A percentile compares a stretch with the other conserved stretches of the same genome.
Conservation (phyloP, 2,797 vertebrate species). For the Hapalemur alaotrensis region DNA sequence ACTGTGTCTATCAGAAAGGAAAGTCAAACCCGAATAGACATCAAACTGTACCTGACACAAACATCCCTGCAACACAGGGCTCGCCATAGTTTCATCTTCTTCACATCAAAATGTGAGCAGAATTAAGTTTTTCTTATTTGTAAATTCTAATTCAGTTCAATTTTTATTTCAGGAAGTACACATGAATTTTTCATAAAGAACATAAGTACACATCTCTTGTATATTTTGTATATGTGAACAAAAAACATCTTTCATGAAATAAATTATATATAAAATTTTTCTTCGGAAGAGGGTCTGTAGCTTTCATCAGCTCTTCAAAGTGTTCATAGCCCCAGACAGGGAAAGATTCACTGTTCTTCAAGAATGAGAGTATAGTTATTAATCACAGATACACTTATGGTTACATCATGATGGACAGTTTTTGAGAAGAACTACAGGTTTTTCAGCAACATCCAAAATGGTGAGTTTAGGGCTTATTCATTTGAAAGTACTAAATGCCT, state of each 20-base stretch:
- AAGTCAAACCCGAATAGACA: not conserved
- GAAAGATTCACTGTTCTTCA: not conserved
- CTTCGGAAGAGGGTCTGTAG: not conserved
- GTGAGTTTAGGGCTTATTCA: not conserved
- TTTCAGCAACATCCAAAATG: not conserved
- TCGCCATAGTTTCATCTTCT: not conserved
- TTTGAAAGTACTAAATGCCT: not conserved
- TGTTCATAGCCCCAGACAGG: not conserved
- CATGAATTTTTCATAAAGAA: not conserved
- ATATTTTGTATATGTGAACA: not conserved
- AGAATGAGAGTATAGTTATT: not conserved
- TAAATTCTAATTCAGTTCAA: not conserved
- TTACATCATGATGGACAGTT: not conserved
- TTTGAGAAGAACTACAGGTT: not conserved
- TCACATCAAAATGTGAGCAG: not conserved
- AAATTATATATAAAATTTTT: not conserved
- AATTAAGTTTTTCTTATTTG: not conserved
- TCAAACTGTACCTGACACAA: not conserved
- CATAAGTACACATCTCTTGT: not conserved
- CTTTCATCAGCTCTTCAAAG: not conserved
- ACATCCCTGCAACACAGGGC: not conserved
- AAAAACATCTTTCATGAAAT: not conserved
- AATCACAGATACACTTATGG: not conserved
- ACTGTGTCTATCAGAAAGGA: not conserved
- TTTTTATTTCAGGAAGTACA: not conserved